Conservation (phyloP, 2,888 invertebrate species). For the Laothoe populi region DNA sequence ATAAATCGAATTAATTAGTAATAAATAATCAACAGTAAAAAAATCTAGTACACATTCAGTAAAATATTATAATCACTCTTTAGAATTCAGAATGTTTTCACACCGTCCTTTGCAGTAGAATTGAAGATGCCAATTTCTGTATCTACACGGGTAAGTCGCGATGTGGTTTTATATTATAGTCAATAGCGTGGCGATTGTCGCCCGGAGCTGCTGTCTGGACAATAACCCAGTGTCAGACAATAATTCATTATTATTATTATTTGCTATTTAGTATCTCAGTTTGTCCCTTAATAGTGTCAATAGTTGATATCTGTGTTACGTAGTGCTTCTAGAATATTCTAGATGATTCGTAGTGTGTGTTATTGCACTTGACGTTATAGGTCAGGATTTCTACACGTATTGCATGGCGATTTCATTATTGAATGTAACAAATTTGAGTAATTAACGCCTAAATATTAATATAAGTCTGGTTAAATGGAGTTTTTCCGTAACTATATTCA, state of each 20-base stretch:
- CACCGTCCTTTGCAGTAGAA: no score
- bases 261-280: constrained; percentile 68
- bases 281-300: constrained; percentile 51
- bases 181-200: constrained; percentile 67
- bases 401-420: constrained; percentile 18
- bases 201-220: constrained; percentile 82
- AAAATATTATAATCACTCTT: no score
- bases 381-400: constrained; percentile 2
- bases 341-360: constrained; percentile 36
- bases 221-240: constrained; percentile 85
- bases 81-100: no score
- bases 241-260: constrained; percentile 77
- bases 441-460: constrained; percentile 21
- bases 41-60: no score
- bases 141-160: constrained; percentile 8
- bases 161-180: constrained; percentile 52
- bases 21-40: no score
- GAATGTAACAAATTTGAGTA: constrained; percentile 17
- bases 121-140: constrained; percentile 1
- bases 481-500: constrained; percentile 3
- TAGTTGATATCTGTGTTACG: constrained; percentile 32
- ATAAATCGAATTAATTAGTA: no score
- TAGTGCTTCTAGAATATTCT: constrained; percentile 42
- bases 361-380: constrained; percentile 13
- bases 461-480: constrained; percentile 18